A percentile compares a stretch with the other conserved stretches of the same genome.
phyloP scores from a whole-genome alignment of 2,113 vertebrate genomes.

The Acrocephalus arundinaceus region DNA sequence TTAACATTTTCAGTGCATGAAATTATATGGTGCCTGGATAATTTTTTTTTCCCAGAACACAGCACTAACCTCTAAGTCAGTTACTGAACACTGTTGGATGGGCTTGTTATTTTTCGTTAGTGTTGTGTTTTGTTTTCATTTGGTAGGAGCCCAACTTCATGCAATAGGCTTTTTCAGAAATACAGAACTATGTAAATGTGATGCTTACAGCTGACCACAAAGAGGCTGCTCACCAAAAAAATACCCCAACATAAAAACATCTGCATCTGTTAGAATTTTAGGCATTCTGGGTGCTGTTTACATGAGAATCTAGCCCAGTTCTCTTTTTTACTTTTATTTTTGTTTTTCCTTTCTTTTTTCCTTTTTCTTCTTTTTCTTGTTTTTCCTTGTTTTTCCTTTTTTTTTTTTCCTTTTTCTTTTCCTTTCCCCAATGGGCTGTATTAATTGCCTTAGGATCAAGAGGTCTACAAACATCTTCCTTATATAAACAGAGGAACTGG shows the following conservation, averaged over 20 bases:
- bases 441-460: slow-evolving; percentile 45
- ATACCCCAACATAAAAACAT: not conserved
- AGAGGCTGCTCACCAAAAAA: not conserved
- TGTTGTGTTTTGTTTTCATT: slow-evolving; percentile 28
- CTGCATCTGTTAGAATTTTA: not conserved
- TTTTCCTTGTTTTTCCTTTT: rapidly evolving
- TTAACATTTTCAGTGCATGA: slow-evolving; percentile 44
- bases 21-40: slow-evolving; percentile 31
- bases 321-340: not conserved
- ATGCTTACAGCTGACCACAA: slow-evolving; percentile 20
- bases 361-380: not conserved
- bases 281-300: not conserved
- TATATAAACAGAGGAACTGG: slow-evolving; percentile 46
- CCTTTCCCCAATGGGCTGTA: not conserved
- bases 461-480: slow-evolving; percentile 57
- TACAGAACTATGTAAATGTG: not conserved
- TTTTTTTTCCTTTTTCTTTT: too few species aligned
- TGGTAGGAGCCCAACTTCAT: not conserved
- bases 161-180: slow-evolving; percentile 36
- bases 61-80: slow-evolving; percentile 10
- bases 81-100: slow-evolving; percentile 9
- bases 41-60: not conserved
- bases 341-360: not conserved
- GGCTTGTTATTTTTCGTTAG: not conserved
- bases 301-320: not conserved